Evolutionary conservation across 2,888 invertebrate genomes (phyloP).

Genomic region (Liposcelis brunnea): DNA sequence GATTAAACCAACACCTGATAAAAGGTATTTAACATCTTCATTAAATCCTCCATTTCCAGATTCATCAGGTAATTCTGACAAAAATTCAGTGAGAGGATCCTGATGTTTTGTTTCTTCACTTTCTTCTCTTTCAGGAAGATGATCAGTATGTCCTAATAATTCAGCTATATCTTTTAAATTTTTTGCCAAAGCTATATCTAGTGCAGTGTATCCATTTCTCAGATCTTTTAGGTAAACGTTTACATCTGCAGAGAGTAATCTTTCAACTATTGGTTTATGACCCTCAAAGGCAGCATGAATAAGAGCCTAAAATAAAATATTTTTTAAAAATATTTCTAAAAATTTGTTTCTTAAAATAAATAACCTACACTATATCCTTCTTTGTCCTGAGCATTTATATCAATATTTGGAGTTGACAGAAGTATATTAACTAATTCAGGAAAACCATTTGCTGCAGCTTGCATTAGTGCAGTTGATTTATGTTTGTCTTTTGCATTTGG

Average conservation of each 20-base stretch:
- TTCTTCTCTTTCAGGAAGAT: not conserved
- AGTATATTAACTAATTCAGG: not conserved
- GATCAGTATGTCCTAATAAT: not conserved
- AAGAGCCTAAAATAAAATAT: too few species aligned
- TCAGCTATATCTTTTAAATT: not conserved
- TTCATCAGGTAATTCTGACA: not conserved
- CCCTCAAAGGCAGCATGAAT: not conserved
- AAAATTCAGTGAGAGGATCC: not conserved
- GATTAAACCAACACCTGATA: not conserved
- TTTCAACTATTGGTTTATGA: not conserved
- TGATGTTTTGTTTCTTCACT: not conserved
- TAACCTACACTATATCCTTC: too few species aligned
- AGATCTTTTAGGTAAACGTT: not conserved
- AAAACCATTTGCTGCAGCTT: not conserved
- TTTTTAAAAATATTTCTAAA: too few species aligned
- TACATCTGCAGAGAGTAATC: not conserved
- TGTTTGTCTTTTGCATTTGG: not conserved
- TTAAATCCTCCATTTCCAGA: not conserved
- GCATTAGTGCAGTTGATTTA: not conserved
- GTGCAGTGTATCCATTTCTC: not conserved
- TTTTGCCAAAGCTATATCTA: not conserved
- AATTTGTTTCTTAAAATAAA: too few species aligned
- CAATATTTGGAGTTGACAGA: not conserved
- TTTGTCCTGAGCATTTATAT: not conserved
- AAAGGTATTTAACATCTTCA: not conserved